These are phyloP conservation scores for Copidosoma aretas DNA, from an alignment of 2,888 invertebrate species.

Conservation along the genomic window DNA sequence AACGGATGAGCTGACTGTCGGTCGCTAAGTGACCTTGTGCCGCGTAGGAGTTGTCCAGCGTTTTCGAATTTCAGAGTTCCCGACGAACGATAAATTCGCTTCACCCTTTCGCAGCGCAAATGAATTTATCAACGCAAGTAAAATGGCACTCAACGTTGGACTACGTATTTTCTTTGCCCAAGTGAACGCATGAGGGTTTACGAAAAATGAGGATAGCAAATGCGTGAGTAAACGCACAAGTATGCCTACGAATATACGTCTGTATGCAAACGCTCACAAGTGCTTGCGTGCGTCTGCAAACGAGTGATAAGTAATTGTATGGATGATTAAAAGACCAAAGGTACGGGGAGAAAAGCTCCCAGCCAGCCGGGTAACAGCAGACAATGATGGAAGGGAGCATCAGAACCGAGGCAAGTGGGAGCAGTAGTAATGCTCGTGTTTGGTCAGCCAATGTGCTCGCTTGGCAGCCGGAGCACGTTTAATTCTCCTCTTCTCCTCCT, in stretches of 20 bases:
- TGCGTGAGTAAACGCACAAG: too few species aligned
- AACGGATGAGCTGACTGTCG: not conserved
- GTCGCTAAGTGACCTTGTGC: not conserved
- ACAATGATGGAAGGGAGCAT: slow-evolving; percentile 8
- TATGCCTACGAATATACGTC: too few species aligned
- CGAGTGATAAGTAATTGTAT: too few species aligned
- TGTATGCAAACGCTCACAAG: too few species aligned
- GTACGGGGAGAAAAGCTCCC: too few species aligned
- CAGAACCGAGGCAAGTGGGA: not conserved
- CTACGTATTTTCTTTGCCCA: too few species aligned
- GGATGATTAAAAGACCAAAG: too few species aligned
- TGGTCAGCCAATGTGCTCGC: slow-evolving; percentile 34
- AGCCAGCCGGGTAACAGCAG: slow-evolving; percentile 12
- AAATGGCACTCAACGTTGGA: too few species aligned
- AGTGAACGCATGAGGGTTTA: too few species aligned
- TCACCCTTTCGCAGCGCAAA: not conserved
- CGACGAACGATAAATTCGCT: not conserved
- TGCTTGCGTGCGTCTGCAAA: too few species aligned
- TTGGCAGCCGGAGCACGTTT: slow-evolving; percentile 4
- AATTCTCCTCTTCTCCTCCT: slow-evolving; percentile 26
- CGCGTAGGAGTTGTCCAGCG: too few species aligned
- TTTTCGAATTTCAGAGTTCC: not conserved
- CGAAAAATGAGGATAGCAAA: too few species aligned
- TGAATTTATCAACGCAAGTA: not conserved
- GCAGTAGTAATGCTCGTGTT: slow-evolving; percentile 32